Percentiles rank a stretch among this genome's conserved stretches.
Conservation (phyloP, 1,140 invertebrate species). For the Cryptotermes secundus region DNA sequence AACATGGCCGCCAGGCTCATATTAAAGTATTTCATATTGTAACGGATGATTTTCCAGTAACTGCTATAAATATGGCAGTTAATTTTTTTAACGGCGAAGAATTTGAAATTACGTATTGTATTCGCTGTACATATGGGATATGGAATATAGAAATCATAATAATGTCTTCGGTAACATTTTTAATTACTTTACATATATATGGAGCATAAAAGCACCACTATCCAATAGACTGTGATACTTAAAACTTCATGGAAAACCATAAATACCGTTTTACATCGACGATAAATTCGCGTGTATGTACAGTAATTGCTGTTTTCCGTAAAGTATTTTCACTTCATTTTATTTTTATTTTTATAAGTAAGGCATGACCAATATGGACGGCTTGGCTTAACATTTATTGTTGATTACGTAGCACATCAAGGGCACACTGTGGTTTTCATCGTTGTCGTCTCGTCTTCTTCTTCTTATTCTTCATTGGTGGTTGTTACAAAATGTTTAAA, state of each 20-base stretch:
- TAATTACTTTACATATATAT: neutral
- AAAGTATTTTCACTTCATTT: neutral
- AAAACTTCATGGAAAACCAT: conserved; percentile 17
- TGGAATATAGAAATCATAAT: neutral
- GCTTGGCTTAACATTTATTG: neutral
- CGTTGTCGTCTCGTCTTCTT: neutral
- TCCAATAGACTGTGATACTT: neutral
- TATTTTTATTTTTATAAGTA: neutral
- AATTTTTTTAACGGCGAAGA: neutral
- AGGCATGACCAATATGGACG: neutral
- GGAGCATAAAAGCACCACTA: neutral
- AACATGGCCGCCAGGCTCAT: neutral
- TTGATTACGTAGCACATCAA: neutral
- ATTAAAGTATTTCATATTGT: neutral
- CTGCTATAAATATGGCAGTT: neutral
- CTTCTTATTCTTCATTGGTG: neutral
- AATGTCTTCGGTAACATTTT: neutral
- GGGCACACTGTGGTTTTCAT: neutral
- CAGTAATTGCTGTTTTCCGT: neutral
- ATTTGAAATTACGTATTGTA: neutral
- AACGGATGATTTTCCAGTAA: neutral
- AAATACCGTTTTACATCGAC: neutral
- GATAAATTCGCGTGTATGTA: neutral
- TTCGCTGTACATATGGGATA: neutral
- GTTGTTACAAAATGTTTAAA: neutral